These are phyloP conservation scores for Lamellibrachia luymesi DNA, from an alignment of 1,140 invertebrate species.

Conservation along the genomic window DNA sequence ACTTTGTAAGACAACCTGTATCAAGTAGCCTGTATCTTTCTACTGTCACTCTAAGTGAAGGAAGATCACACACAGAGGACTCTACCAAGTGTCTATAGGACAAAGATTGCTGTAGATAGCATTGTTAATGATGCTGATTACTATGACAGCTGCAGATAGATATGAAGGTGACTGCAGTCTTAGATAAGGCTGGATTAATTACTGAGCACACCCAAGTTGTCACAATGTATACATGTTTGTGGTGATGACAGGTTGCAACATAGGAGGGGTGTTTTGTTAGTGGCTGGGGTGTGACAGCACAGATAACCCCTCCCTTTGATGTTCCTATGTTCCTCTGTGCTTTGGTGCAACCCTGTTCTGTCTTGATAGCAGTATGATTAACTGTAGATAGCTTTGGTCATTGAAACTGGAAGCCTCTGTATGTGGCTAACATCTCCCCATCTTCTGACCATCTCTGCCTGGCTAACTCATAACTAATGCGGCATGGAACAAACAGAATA, in stretches of 20 bases:
- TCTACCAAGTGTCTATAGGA: not conserved
- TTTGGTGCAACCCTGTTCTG: not conserved
- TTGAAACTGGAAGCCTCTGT: not conserved
- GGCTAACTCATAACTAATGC: not conserved
- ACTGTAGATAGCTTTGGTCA: not conserved
- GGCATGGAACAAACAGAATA: not conserved
- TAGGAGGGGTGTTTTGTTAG: not conserved
- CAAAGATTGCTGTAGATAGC: not conserved
- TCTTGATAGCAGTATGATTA: not conserved
- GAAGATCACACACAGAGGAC: not conserved
- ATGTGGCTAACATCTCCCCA: not conserved
- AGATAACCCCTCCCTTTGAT: not conserved
- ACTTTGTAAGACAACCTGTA: not conserved
- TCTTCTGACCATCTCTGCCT: not conserved
- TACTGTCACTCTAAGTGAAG: constrained; percentile 4
- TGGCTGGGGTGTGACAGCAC: not conserved
- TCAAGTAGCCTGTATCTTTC: not conserved
- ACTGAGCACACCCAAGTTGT: not conserved
- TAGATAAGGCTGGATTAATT: not conserved
- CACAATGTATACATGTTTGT: not conserved
- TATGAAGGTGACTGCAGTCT: not conserved
- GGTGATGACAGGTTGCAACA: not conserved
- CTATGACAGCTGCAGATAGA: not conserved
- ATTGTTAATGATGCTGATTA: not conserved
- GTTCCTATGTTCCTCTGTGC: not conserved